These are phyloP conservation scores for Pogonomyrmex californicus DNA, from an alignment of 1,140 invertebrate genomes.

Conservation along the genomic window DNA sequence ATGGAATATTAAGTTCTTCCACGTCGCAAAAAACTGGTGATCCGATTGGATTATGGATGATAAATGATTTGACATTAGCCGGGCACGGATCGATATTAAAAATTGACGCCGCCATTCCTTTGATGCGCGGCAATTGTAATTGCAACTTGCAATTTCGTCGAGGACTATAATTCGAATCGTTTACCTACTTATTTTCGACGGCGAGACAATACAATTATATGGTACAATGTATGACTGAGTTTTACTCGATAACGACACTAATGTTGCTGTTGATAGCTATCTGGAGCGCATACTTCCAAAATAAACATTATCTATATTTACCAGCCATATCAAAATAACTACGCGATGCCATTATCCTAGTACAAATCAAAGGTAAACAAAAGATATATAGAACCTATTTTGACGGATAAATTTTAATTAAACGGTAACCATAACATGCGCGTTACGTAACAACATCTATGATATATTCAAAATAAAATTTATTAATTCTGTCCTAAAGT, in stretches of 20 bases:
- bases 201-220: conserved; percentile 5
- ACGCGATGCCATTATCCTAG: neutral
- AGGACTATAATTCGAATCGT: neutral
- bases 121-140: conserved; percentile 36
- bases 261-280: neutral
- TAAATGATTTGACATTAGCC: conserved; percentile 35
- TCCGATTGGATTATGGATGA: conserved; percentile 19
- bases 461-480: neutral
- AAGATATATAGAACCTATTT: neutral
- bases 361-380: conserved; percentile 3
- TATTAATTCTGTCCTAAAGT: neutral
- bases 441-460: neutral
- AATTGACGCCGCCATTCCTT: conserved; percentile 1
- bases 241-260: neutral
- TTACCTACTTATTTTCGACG: conserved; percentile 31
- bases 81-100: conserved; percentile 4
- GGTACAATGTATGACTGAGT: neutral
- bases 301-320: conserved; percentile 20
- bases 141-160: neutral
- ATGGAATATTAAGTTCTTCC: conserved; percentile 39
- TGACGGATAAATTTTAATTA: neutral
- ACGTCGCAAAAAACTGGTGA: conserved; percentile 15
- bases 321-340: neutral
- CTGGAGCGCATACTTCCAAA: neutral
- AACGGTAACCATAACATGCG: neutral